Percentiles rank a stretch among this genome's conserved stretches.
Evolutionary conservation across 2,888 invertebrate genomes (phyloP).

Genomic region (Carabus problematicus): DNA sequence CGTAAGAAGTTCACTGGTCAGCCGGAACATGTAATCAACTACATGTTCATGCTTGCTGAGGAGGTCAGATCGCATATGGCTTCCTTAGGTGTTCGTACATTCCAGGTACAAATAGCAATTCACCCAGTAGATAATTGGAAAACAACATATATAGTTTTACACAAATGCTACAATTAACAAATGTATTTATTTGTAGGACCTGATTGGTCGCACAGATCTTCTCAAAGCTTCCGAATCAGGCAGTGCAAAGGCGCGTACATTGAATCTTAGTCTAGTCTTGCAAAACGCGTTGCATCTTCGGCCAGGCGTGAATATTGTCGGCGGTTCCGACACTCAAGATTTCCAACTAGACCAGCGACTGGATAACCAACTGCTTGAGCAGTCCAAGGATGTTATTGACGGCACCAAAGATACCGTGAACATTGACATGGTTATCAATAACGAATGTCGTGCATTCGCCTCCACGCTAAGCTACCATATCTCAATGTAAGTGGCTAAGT

Average conservation of each 20-base stretch:
- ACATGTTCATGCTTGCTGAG: conserved; percentile 96
- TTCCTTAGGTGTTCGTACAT: conserved; percentile 82
- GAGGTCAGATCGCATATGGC: conserved; percentile 95
- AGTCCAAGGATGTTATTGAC: conserved; percentile 75
- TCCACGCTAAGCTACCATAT: conserved; percentile 94
- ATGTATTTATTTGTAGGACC: conserved; percentile 62
- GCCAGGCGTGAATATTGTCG: conserved; percentile 88
- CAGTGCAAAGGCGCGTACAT: conserved; percentile 79
- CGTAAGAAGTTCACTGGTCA: conserved; percentile 97
- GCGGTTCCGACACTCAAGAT: conserved; percentile 87
- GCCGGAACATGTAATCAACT: conserved; percentile 97
- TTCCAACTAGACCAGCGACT: conserved; percentile 85
- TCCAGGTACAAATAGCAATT: conserved; percentile 63
- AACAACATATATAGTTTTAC: neutral
- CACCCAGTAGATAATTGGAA: neutral
- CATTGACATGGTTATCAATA: conserved; percentile 82
- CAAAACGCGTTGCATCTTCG: conserved; percentile 89
- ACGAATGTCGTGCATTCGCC: conserved; percentile 92
- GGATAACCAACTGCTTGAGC: conserved; percentile 79
- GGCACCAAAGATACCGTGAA: conserved; percentile 73
- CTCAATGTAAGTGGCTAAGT: conserved; percentile 86
- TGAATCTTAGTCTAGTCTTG: conserved; percentile 86
- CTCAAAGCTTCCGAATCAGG: conserved; percentile 76
- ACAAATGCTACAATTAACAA: conserved; percentile 2
- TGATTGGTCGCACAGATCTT: conserved; percentile 91